Evolutionary conservation across 2,888 invertebrate species (phyloP).

Genomic region (Chamaedrilus cognettii): DNA sequence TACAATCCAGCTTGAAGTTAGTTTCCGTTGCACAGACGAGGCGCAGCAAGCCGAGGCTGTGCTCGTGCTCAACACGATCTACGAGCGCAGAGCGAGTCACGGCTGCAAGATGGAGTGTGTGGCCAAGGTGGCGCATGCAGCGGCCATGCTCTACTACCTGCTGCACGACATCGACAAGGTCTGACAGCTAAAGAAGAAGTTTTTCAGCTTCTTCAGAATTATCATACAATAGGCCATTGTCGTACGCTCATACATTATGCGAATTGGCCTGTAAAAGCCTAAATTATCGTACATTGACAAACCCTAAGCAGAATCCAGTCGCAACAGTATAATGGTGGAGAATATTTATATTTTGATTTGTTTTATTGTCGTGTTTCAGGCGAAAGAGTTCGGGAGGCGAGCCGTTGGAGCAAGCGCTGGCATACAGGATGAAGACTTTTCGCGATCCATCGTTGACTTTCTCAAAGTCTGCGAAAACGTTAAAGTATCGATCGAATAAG

Average conservation of each 20-base stretch:
- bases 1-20: too few species aligned
- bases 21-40: slow-evolving; percentile 49
- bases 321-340: neutral
- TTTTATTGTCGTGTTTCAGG: slow-evolving; percentile 39
- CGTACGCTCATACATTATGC: too few species aligned
- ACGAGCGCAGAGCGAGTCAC: slow-evolving; percentile 55
- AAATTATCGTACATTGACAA: too few species aligned
- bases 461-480: slow-evolving; percentile 31
- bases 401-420: slow-evolving; percentile 53
- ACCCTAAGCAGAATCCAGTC: too few species aligned
- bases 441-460: slow-evolving; percentile 51
- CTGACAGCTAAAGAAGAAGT: too few species aligned
- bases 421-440: slow-evolving; percentile 49
- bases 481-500: slow-evolving; percentile 9
- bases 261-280: too few species aligned
- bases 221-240: too few species aligned
- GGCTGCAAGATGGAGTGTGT: slow-evolving; percentile 44
- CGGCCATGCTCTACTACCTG: slow-evolving; percentile 57
- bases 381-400: slow-evolving; percentile 54
- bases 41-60: slow-evolving; percentile 59
- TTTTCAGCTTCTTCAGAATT: too few species aligned
- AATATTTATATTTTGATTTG: neutral
- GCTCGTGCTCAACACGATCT: slow-evolving; percentile 56
- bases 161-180: slow-evolving; percentile 54
- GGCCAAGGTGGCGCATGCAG: slow-evolving; percentile 50